Percentiles rank a stretch among this genome's conserved stretches.
phyloP scores from a whole-genome alignment of 1,140 invertebrate species.

The Drosophila persimilis region DNA sequence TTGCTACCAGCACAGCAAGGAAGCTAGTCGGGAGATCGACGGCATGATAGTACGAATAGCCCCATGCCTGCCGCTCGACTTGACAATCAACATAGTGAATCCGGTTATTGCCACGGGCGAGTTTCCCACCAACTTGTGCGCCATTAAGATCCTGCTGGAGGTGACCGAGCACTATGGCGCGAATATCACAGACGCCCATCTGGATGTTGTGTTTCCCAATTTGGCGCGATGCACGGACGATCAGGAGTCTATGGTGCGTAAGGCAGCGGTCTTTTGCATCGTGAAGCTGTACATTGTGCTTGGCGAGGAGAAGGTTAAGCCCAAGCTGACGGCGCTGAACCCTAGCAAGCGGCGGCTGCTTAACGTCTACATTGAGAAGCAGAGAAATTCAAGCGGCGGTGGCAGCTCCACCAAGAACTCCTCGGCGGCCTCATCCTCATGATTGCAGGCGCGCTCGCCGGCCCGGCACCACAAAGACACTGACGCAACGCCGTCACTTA shows the following conservation, averaged over 20 bases:
- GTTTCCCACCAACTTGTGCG: conserved; percentile 94
- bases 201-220: conserved; percentile 93
- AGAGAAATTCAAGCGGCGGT: conserved; percentile 56
- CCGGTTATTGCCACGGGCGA: conserved; percentile 93
- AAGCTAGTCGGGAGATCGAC: conserved; percentile 85
- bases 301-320: conserved; percentile 91
- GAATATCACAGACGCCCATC: conserved; percentile 88
- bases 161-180: conserved; percentile 89
- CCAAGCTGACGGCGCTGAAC: conserved; percentile 90
- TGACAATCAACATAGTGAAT: conserved; percentile 86
- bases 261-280: conserved; percentile 97
- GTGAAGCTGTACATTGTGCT: conserved; percentile 94
- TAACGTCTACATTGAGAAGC: conserved; percentile 79
- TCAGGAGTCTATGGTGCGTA: conserved; percentile 93
- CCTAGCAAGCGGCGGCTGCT: conserved; percentile 88
- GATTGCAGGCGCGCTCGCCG: conserved; percentile 62
- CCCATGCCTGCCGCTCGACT: conserved; percentile 88
- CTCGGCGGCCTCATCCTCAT: conserved; percentile 78
- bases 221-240: conserved; percentile 95
- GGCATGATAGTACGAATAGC: conserved; percentile 88
- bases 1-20: conserved; percentile 91
- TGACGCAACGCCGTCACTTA: conserved; percentile 25
- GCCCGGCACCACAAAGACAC: conserved; percentile 58
- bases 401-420: conserved; percentile 76
- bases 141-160: conserved; percentile 96